Percentiles rank a stretch among this genome's conserved stretches.
These are phyloP conservation scores for Dendroctonus ponderosae DNA, from an alignment of 1,140 invertebrate genomes.

Conservation along the genomic window DNA sequence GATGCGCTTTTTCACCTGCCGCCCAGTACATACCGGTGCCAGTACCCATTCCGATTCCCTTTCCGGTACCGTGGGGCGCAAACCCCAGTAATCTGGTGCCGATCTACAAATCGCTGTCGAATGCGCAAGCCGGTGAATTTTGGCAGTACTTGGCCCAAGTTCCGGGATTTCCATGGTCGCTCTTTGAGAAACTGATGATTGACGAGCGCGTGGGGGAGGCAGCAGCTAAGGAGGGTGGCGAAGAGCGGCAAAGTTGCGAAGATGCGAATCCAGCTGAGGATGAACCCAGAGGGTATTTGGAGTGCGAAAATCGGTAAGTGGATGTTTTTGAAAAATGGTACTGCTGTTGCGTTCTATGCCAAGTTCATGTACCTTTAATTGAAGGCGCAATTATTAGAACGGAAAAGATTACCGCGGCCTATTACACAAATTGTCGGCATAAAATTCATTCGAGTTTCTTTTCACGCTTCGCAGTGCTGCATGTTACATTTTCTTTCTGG, in stretches of 20 bases:
- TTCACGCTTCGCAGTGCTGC: too few relatives aligned
- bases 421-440: too few relatives aligned
- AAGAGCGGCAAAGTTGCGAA: neutral
- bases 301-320: constrained; percentile 56
- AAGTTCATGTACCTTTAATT: too few relatives aligned
- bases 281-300: constrained; percentile 54
- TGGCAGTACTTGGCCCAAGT: constrained; percentile 36
- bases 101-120: constrained; percentile 24
- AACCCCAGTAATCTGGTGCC: constrained; percentile 51
- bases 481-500: too few relatives aligned
- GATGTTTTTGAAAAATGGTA: constrained; percentile 1
- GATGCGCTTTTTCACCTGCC: constrained; percentile 50
- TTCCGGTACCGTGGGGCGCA: constrained; percentile 61
- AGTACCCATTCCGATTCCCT: constrained; percentile 72
- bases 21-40: constrained; percentile 74
- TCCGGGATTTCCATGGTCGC: constrained; percentile 28
- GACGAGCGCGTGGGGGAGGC: constrained; percentile 11
- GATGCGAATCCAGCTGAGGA: constrained; percentile 2
- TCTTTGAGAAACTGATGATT: constrained; percentile 28
- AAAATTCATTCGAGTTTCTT: too few relatives aligned
- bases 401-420: too few relatives aligned
- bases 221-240: neutral
- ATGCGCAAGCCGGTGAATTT: constrained; percentile 40
- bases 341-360: neutral
- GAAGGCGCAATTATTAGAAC: too few relatives aligned